phyloP scores from a whole-genome alignment of 2,888 invertebrate genomes.

The Leucophenga montana region DNA sequence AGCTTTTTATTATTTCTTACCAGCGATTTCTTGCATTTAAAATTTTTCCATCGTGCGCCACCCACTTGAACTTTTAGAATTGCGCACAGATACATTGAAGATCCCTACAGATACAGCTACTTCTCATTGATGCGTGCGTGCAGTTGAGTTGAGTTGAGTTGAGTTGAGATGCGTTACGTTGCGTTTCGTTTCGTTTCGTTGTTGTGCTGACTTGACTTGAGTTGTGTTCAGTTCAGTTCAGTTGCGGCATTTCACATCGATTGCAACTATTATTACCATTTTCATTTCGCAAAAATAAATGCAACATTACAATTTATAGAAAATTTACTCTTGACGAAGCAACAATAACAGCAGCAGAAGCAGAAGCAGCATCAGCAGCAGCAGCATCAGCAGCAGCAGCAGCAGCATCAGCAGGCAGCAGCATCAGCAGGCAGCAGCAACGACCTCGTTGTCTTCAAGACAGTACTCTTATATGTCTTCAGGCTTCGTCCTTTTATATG shows the following conservation, averaged over 20 bases:
- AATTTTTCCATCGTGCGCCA: no score
- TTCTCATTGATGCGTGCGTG: not conserved
- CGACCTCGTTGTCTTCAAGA: no score
- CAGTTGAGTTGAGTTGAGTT: constrained; percentile 3
- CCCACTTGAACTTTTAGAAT: not conserved
- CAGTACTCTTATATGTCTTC: no score
- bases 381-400: not conserved
- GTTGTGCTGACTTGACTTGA: not conserved
- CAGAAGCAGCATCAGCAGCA: no score
- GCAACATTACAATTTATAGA: constrained; percentile 10
- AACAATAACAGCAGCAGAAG: not conserved
- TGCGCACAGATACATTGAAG: not conserved
- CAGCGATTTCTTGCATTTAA: no score
- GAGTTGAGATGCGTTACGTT: not conserved
- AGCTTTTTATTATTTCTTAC: no score
- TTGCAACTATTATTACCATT: constrained; percentile 13
- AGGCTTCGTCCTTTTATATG: no score
- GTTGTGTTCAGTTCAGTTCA: not conserved
- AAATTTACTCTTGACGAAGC: not conserved
- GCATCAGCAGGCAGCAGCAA: no score
- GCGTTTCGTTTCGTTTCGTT: not conserved
- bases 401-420: no score
- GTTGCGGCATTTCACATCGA: constrained; percentile 12
- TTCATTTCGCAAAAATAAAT: not conserved
- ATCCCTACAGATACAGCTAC: not conserved